These are phyloP conservation scores for Molossus alvarezi DNA, from an alignment of 2,797 vertebrate genomes.

Conservation along the genomic window DNA sequence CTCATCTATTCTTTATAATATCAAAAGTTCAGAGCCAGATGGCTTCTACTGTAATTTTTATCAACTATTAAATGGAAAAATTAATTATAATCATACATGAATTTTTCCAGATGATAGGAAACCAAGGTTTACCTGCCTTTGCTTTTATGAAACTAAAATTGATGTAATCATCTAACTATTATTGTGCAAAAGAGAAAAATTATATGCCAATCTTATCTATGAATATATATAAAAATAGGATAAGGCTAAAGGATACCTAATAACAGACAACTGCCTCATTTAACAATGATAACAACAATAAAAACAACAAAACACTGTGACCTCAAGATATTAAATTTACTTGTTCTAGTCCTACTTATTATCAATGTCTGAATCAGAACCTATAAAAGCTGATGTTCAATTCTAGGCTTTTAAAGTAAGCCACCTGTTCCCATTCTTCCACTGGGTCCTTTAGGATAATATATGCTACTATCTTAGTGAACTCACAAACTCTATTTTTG, in stretches of 20 bases:
- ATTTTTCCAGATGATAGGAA: conserved; percentile 23
- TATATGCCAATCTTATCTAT: background rate
- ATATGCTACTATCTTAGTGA: background rate
- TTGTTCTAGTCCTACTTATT: background rate
- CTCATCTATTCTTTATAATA: background rate
- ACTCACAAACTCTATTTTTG: background rate
- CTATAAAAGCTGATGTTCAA: background rate
- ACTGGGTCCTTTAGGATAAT: background rate
- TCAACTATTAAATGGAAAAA: background rate
- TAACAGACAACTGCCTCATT: background rate
- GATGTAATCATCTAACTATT: background rate
- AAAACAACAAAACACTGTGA: background rate
- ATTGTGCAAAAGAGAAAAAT: background rate
- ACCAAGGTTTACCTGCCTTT: background rate
- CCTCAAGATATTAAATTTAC: background rate
- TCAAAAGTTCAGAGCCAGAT: conserved; percentile 11
- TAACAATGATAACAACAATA: background rate
- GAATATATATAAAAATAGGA: background rate
- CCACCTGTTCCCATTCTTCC: background rate
- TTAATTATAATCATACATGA: background rate
- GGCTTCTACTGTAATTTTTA: background rate
- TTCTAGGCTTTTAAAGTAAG: background rate
- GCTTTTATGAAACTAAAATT: background rate
- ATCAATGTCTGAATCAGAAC: background rate
- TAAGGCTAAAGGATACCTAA: background rate